Evolutionary conservation across 1,140 invertebrate species (phyloP).

Genomic region (Drosophila kohkoa): DNA sequence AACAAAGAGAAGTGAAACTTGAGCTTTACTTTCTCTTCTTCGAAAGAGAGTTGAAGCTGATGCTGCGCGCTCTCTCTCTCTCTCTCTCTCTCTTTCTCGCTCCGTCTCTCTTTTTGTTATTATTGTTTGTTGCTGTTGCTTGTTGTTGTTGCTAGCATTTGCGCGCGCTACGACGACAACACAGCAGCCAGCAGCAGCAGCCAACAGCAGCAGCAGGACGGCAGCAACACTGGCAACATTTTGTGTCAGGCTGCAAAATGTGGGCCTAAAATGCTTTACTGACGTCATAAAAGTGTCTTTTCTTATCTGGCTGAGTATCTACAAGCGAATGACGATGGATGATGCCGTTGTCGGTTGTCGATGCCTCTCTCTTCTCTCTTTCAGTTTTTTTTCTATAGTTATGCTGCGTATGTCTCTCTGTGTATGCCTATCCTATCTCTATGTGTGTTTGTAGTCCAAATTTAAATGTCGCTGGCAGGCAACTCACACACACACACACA

Average conservation of each 20-base stretch:
- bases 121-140: constrained; percentile 51
- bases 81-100: too few species aligned
- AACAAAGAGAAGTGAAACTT: constrained; percentile 19
- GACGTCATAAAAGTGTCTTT: constrained; percentile 82
- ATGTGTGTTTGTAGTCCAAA: constrained; percentile 64
- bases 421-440: constrained; percentile 24
- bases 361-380: constrained; percentile 24
- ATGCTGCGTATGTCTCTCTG: constrained; percentile 37
- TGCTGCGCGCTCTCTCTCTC: constrained; percentile 7
- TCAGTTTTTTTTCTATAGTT: constrained; percentile 31
- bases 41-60: constrained; percentile 27
- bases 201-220: constrained; percentile 8
- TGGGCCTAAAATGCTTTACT: constrained; percentile 80
- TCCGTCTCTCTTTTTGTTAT: constrained; percentile 57
- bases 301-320: constrained; percentile 78
- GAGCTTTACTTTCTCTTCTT: constrained; percentile 31
- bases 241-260: constrained; percentile 56
- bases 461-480: constrained; percentile 75
- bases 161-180: constrained; percentile 59
- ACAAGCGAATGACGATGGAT: constrained; percentile 62
- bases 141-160: constrained; percentile 55
- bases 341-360: constrained; percentile 42
- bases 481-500: constrained; percentile 22
- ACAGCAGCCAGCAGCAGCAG: constrained; percentile 33
- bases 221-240: constrained; percentile 36